Conservation (phyloP, 2,113 vertebrate species). For the Phrynosoma blainvillii region DNA sequence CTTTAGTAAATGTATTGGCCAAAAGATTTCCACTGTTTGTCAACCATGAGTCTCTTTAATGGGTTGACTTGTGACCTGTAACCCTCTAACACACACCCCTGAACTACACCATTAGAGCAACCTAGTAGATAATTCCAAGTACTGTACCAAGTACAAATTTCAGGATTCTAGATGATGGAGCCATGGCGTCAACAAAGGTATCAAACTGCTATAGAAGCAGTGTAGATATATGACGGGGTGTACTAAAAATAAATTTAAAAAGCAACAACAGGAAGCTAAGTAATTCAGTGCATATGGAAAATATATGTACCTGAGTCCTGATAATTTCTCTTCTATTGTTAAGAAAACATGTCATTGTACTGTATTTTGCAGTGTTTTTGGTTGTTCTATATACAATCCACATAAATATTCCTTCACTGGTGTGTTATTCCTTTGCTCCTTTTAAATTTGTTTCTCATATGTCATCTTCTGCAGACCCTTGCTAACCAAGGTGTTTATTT, state of each 20-base stretch:
- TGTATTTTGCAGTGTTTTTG: conserved; percentile 42
- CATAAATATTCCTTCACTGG: conserved; percentile 42
- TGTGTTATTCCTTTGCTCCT: conserved; percentile 55
- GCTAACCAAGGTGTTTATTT: conserved; percentile 61
- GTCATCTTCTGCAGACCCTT: conserved; percentile 47
- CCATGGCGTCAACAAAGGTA: no score
- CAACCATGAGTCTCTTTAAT: neutral
- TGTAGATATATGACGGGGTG: no score
- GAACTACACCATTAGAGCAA: no score
- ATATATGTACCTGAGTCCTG: conserved; percentile 50
- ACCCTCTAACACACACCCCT: conserved; percentile 5
- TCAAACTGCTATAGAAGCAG: no score
- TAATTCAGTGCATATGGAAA: conserved; percentile 56
- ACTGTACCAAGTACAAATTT: no score
- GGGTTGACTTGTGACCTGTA: conserved; percentile 1
- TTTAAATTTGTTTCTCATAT: conserved; percentile 57
- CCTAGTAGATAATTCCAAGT: no score
- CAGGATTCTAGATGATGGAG: no score
- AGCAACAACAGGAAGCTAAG: conserved; percentile 1
- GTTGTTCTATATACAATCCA: conserved; percentile 51
- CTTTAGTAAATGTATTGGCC: conserved; percentile 39
- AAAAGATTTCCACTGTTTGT: conserved; percentile 5
- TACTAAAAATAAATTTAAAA: neutral
- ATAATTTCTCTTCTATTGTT: conserved; percentile 56
- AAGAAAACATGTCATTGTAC: conserved; percentile 52